A percentile compares a stretch with the other conserved stretches of the same genome.
Conservation (phyloP, 2,113 vertebrate genomes). For the Chloroceryle aenea region DNA sequence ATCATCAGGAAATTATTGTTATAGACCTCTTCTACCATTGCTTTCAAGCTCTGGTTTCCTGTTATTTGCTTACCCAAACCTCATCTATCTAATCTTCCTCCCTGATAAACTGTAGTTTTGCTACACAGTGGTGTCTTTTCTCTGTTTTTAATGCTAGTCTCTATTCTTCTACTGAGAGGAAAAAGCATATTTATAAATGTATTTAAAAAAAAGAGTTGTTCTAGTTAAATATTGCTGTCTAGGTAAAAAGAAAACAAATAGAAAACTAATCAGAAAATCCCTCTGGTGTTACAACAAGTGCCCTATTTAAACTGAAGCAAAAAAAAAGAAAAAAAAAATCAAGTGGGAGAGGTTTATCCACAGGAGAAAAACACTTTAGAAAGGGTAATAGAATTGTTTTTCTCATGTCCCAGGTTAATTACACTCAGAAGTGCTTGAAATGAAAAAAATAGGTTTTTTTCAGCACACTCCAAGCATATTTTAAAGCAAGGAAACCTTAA, state of each 20-base stretch:
- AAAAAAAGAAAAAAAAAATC: slow-evolving; percentile 32
- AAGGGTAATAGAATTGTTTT: slow-evolving; percentile 73
- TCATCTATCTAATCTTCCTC: not conserved
- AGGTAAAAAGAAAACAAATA: slow-evolving; percentile 41
- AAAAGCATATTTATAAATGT: not conserved
- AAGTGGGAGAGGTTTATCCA: slow-evolving; percentile 65
- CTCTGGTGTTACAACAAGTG: slow-evolving; percentile 21
- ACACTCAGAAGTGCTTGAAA: slow-evolving; percentile 73
- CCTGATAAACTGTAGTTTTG: not conserved
- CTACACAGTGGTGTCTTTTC: not conserved
- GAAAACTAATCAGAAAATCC: slow-evolving; percentile 23
- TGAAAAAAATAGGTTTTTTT: slow-evolving; percentile 69
- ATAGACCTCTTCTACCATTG: not conserved
- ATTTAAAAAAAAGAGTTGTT: not conserved
- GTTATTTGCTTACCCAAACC: not conserved
- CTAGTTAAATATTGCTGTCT: slow-evolving; percentile 18
- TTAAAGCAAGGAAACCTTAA: slow-evolving; percentile 37
- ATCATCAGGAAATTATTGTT: not conserved
- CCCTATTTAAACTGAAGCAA: slow-evolving; percentile 60
- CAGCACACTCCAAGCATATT: slow-evolving; percentile 56
- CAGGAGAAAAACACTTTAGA: slow-evolving; percentile 68
- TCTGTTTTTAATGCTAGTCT: not conserved
- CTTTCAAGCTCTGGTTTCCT: not conserved
- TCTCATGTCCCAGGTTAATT: slow-evolving; percentile 75
- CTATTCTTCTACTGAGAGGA: not conserved